phyloP scores from a whole-genome alignment of 2,888 invertebrate genomes.

The Antheraea assamensis region DNA sequence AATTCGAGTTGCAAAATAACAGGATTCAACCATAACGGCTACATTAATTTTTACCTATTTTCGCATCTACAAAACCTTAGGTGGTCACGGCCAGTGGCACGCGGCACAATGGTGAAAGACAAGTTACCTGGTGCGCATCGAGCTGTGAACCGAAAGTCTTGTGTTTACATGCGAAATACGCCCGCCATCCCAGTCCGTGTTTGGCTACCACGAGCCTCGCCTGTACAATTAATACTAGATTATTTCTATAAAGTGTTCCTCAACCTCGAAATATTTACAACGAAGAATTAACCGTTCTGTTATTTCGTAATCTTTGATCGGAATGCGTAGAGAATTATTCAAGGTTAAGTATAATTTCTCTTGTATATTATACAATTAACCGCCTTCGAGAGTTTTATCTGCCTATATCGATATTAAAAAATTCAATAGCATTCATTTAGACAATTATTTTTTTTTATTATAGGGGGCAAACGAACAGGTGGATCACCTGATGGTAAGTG shows the following conservation, averaged over 20 bases:
- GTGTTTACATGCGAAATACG: slow-evolving; percentile 78
- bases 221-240: slow-evolving; percentile 50
- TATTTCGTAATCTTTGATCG: slow-evolving; percentile 12
- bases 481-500: too few species aligned
- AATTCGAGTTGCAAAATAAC: background rate
- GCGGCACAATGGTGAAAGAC: slow-evolving; percentile 82
- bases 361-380: background rate
- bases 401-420: background rate
- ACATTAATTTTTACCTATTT: slow-evolving; percentile 37
- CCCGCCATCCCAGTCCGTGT: slow-evolving; percentile 70
- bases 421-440: background rate
- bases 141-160: slow-evolving; percentile 81
- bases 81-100: slow-evolving; percentile 62
- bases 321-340: slow-evolving; percentile 12
- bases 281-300: background rate
- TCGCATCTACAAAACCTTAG: slow-evolving; percentile 50
- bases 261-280: background rate
- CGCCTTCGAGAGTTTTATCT: background rate
- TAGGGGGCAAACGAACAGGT: too few species aligned
- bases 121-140: slow-evolving; percentile 81
- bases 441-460: too few species aligned
- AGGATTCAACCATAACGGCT: background rate
- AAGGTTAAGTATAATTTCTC: slow-evolving; percentile 16
- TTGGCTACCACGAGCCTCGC: slow-evolving; percentile 63
- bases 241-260: slow-evolving; percentile 8